Evolutionary conservation across 2,888 invertebrate species (phyloP), one percentile per base, ranked within the genome.

Genomic region (Drosophila pseudotalamancana): DNA sequence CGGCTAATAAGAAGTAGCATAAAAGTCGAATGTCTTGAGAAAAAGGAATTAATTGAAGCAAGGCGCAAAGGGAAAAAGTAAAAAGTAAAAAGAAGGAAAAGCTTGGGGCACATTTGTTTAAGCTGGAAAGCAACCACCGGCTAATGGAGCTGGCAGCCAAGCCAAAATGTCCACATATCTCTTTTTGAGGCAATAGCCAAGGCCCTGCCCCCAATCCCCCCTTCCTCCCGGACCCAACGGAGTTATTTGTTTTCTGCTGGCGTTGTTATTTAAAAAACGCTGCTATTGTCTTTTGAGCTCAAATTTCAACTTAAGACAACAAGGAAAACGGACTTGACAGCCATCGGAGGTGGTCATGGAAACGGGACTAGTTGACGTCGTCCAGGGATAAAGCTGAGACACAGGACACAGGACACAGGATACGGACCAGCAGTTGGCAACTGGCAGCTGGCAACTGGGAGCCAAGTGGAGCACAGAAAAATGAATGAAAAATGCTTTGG

Each of bases 221-320:
- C 27, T 12, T 19, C 32, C 18, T 9, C 34, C 39, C 39, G 12
- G 18, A n/a, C 6, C 45, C 35, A 34, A 5, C 16, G 40, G 19
- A 49, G 48, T 51, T 85, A 64, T 77, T 87, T 76, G 78, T 62
- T 59, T 60, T 62, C 43, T 51, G 76, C 37, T 59, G 64, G 45
- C 65, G 65, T 63, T 72, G 60, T 87, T 82, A 87, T 74, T 80
- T 87, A 72, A 82, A 79, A 67, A 66, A 56, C 57, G 64, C 61
- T 37, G 60, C 78, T 88, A 88, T 88, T 89, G 89, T 89, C 85
- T 89, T 88, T 88, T 73, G 78, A 81, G 85, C 89, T 88, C 86
- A 85, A 88, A 85, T 88, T 89, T 87, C 89, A 77, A 76, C 88
- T 89, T 85, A 89, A 89, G 88, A 78, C 87, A 85, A 84, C 77